Evolutionary conservation across 2,113 vertebrate species (phyloP), one percentile per base, ranked within the genome.

Genomic region (Rhombomys opimus): DNA sequence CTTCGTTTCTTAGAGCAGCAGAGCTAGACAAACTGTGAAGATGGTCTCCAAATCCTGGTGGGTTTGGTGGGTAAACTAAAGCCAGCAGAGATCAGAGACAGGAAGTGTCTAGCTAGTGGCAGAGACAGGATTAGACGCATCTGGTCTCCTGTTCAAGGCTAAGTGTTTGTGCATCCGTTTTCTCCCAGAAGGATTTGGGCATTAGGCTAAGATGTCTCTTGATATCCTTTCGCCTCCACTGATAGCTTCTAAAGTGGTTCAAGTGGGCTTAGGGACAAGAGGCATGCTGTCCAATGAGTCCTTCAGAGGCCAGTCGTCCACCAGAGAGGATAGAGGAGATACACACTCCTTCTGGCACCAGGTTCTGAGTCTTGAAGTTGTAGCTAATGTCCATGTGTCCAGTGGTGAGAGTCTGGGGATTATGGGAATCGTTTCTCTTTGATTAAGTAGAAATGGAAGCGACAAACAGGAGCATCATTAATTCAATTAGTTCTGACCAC

Each of bases 41-140:
- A 57, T 72, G 41, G 46, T 30, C 30, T 70, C 30, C 22, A 84
- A 9, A 9, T 11, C 27, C 35, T n/a, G 94, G 75, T n/a, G 94
- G 75, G 32, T 87, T 90, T 87, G 78, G 35, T 41, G 20, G 63
- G 73, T 52, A 92, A 85, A 93, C 38, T 38, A 65, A 97, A 86
- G 25, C 59, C 67, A 75, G 8, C 38, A 57, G 32, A 95, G 32
- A 67, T 41, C 94, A 84, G 11, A 46, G 52, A 63, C 72, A 75
- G 32, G 10, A 41, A 82, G 54, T 57, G 0, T 38, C 25, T 78
- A 70, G 50, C 59, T 84, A 38, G 61, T 86, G 35, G 35, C 23
- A 73, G 77, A 89, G 70, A 35, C 13, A 35, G n/a, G 20, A 41
- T 54, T 57, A 78, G 65, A 81, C 20, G 38, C 80, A 32, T 67